Conservation (phyloP, 2,888 invertebrate genomes). For the Laothoe populi region DNA sequence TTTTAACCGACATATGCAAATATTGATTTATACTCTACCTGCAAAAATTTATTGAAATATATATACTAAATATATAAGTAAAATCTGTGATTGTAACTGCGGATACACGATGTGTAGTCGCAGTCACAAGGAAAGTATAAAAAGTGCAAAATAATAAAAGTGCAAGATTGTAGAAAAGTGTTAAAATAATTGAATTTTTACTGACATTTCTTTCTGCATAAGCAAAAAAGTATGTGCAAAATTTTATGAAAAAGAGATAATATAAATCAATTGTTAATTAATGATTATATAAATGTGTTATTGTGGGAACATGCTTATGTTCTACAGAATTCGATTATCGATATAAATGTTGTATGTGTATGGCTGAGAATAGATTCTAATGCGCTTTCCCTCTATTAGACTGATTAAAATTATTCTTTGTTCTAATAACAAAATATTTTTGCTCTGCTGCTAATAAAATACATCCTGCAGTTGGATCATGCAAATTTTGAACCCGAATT, state of each 20-base stretch:
- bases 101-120: neutral
- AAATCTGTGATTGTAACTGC: neutral
- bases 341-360: constrained; percentile 14
- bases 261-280: neutral
- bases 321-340: neutral
- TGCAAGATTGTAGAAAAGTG: constrained; percentile 32
- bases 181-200: neutral
- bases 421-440: constrained; percentile 4
- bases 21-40: neutral
- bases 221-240: neutral
- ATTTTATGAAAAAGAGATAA: neutral
- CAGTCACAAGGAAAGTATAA: neutral
- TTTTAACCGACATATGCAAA: too few relatives aligned
- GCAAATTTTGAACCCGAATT: constrained; percentile 28
- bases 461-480: constrained; percentile 26
- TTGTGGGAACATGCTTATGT: neutral
- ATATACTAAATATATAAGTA: constrained; percentile 1
- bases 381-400: neutral
- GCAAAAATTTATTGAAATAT: neutral
- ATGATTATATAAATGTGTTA: neutral
- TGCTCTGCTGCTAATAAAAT: constrained; percentile 2
- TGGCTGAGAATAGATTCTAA: neutral
- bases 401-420: neutral
- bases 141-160: constrained; percentile 13
- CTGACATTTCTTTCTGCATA: constrained; percentile 2